Percentiles rank a stretch among this genome's conserved stretches.
phyloP scores from a whole-genome alignment of 30 jellyfish, hydroid and myxozoan species.

The Turritopsis dohrnii region DNA sequence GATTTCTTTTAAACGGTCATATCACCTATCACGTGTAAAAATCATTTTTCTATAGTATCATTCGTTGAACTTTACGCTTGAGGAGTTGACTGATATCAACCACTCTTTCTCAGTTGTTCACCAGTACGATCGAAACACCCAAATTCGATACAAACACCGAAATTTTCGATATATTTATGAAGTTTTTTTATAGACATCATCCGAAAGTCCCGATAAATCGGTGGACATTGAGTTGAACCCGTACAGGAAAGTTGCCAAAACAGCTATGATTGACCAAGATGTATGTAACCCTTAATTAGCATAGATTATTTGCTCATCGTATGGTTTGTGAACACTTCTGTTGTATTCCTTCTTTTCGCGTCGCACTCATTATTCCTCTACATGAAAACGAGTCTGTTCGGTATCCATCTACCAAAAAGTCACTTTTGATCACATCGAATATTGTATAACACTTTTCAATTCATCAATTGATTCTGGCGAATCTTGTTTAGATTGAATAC shows the following conservation, averaged over 20 bases:
- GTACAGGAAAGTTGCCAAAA: conserved; percentile 16
- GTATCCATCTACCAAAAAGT: background rate
- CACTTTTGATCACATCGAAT: too few relatives aligned
- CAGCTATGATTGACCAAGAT: conserved; percentile 16
- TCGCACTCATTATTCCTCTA: background rate
- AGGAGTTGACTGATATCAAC: too few relatives aligned
- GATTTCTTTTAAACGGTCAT: too few relatives aligned
- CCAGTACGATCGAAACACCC: too few relatives aligned
- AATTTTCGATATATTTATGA: too few relatives aligned
- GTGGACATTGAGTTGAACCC: conserved; percentile 17
- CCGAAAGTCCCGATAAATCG: background rate
- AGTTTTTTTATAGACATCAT: background rate
- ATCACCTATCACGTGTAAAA: too few relatives aligned
- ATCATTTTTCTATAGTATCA: too few relatives aligned
- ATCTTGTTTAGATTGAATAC: conserved; percentile 14
- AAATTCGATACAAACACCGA: too few relatives aligned
- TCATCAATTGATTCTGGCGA: background rate
- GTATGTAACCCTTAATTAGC: background rate
- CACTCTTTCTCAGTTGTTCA: too few relatives aligned
- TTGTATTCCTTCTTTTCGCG: background rate
- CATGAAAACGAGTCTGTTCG: background rate
- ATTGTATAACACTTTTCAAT: too few relatives aligned
- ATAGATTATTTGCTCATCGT: background rate
- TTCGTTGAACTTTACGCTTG: too few relatives aligned
- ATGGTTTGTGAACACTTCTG: background rate